Base-by-base conservation (phyloP, 2,888 invertebrate genomes). In the Thymelicus acteon region DNA sequence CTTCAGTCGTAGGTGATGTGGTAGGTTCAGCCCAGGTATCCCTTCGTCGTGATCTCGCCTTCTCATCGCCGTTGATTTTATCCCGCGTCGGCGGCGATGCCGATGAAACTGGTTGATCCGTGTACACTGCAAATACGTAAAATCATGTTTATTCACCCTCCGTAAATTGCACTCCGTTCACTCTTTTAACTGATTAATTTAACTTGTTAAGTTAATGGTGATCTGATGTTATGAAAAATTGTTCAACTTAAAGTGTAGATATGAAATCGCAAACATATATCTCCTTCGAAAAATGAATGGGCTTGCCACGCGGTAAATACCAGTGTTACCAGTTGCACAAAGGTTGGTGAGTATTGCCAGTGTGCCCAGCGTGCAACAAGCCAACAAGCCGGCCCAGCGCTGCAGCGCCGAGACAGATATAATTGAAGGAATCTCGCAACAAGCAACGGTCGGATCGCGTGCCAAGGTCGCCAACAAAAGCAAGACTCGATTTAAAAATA, bases 11-110 rank as follows among this genome's bases (percentile, higher is more conserved):
- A 13, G 89, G 76, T 7, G 87, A 76, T 19, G 85, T 78, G 66
- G 82, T 78, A 0, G 91, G 84, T 62, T 93, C 91, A n/a, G 92
- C 83, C 90, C 95, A 89, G 79, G 93, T 88, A 82, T 93, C 91
- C 84, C 95, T 83, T 79, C 95, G 90, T 3, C 95, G 86, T 1
- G 92, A 95, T 70, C 95, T 91, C 70, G 96, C 96, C 89, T 96
- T 97, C 88, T 96, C 96, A 79, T 96, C 96, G 48, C 96, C 95
- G 80, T 96, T 95, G 79, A 96, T 95, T 93, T 97, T 97, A 89
- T 97, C 97, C 74, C 97, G 92, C 31, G 97, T 97, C 60, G 97
- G 97, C 61, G 97, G 97, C 5, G 97, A 97, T 49, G 97, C 97
- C 72, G 96, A 96, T 72, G 96, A 97, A 60, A 96, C 95, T 31